These are phyloP conservation scores for Muntiacus reevesi DNA, from an alignment of 2,113 vertebrate genomes.

Conservation along the genomic window DNA sequence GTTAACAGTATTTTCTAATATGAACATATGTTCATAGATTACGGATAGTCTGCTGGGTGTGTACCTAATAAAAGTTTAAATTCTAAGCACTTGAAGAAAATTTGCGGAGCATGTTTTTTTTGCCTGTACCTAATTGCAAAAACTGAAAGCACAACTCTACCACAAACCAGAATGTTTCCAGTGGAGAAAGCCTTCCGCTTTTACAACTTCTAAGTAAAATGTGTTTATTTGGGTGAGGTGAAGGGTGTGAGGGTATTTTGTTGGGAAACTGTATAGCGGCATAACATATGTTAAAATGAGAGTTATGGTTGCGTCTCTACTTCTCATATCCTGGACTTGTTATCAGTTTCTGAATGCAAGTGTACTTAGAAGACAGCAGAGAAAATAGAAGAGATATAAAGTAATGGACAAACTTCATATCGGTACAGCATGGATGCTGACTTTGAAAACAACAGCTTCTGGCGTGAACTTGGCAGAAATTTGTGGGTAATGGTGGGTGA, in stretches of 20 bases:
- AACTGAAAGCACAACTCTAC: not conserved
- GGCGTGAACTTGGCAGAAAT: conserved; percentile 37
- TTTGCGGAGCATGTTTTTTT: not conserved
- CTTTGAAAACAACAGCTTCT: conserved; percentile 68
- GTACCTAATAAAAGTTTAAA: conserved; percentile 9
- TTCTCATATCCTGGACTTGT: not conserved
- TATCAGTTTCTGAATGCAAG: not conserved
- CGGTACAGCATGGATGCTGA: not conserved
- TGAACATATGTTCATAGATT: not conserved
- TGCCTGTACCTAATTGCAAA: not conserved
- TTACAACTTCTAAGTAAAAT: not conserved
- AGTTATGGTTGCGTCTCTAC: not conserved
- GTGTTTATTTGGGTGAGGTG: not conserved
- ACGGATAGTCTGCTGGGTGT: not conserved
- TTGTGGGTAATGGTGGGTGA: conserved; percentile 59
- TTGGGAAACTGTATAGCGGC: not conserved
- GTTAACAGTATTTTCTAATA: conserved; percentile 2
- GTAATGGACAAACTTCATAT: conserved; percentile 36
- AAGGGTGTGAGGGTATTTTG: not conserved
- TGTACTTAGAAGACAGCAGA: not conserved
- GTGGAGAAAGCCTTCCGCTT: not conserved
- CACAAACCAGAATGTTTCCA: not conserved
- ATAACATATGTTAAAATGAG: not conserved
- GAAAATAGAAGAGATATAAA: not conserved
- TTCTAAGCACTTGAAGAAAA: not conserved